Evolutionary conservation across 2,113 vertebrate genomes (phyloP).

Genomic region (Diadophis punctatus): DNA sequence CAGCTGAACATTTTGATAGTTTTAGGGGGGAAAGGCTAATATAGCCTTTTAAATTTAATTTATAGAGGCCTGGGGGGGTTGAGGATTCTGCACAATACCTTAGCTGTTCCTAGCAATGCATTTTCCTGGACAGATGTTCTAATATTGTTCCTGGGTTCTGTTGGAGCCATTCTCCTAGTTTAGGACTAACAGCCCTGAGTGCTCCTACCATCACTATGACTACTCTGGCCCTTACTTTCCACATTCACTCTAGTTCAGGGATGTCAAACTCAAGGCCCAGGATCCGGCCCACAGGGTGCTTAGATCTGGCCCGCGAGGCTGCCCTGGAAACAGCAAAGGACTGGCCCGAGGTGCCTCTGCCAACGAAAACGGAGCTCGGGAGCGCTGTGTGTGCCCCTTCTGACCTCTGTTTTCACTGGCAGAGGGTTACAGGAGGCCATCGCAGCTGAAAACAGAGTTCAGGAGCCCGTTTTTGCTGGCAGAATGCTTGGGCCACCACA

Average conservation of each 20-base stretch:
- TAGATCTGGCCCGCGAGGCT: no score
- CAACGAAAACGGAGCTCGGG: no score
- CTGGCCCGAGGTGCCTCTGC: rapidly evolving
- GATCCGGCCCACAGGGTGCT: no score
- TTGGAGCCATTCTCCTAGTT: neutral
- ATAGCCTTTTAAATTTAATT: neutral
- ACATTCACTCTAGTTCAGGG: neutral
- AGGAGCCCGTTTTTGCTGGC: no score
- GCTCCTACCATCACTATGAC: neutral
- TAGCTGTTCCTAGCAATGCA: neutral
- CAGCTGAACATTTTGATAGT: neutral
- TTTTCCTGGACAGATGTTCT: neutral
- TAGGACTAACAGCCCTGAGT: neutral
- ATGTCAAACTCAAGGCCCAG: neutral
- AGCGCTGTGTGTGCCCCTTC: no score
- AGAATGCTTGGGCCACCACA: no score
- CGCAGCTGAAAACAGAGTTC: no score
- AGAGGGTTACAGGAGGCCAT: no score
- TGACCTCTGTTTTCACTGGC: no score
- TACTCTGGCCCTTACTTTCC: neutral
- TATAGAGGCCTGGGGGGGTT: neutral
- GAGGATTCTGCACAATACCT: neutral
- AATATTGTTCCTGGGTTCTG: neutral
- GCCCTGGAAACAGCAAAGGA: no score
- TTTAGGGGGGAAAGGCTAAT: neutral